phyloP scores from a whole-genome alignment of 2,113 vertebrate genomes.

The Rhinopomastus cyanomelas region DNA sequence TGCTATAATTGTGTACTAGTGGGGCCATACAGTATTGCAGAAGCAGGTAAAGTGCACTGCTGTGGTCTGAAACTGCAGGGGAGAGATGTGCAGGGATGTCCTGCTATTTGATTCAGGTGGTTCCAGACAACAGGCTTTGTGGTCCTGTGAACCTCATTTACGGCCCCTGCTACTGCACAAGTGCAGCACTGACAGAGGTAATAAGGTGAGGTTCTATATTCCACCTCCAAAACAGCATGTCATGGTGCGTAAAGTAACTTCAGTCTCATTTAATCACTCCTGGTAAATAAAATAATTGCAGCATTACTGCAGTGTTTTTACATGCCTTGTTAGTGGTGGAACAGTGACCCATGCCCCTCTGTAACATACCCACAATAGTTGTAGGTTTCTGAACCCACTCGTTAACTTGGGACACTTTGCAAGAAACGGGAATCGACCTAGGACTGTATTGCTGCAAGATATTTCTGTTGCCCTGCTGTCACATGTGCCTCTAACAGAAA shows the following conservation, averaged over 20 bases:
- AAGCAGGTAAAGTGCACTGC: neutral
- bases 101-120: neutral
- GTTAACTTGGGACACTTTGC: neutral
- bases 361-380: neutral
- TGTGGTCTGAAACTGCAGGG: neutral
- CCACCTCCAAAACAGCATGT: neutral
- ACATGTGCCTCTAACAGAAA: neutral
- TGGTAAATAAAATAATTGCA: neutral
- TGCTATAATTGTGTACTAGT: neutral
- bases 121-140: neutral
- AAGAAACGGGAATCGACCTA: neutral
- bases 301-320: neutral
- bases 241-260: neutral
- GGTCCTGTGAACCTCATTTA: neutral
- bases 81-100: neutral
- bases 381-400: neutral
- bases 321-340: neutral
- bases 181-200: neutral
- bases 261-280: neutral
- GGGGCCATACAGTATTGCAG: neutral
- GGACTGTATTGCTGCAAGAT: neutral
- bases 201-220: neutral
- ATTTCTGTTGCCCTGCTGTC: neutral
- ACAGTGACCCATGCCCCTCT: too few relatives aligned
- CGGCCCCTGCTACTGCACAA: rapidly evolving